Percentiles rank a stretch among this genome's conserved stretches.
phyloP scores from a whole-genome alignment of 1,140 invertebrate species.

The Pogonomyrmex californicus region DNA sequence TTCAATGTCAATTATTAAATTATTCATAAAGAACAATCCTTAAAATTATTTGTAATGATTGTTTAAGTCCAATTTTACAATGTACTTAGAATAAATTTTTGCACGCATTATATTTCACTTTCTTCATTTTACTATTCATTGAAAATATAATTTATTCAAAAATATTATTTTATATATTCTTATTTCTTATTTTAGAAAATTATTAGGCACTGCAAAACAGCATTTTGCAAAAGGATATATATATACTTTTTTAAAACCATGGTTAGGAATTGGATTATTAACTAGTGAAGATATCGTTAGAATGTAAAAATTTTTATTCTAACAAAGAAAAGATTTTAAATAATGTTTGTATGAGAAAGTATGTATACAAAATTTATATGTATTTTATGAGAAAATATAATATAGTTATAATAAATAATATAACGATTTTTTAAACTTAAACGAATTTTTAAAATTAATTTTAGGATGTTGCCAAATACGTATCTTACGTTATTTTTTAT shows the following conservation, averaged over 20 bases:
- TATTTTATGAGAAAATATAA: too few species aligned
- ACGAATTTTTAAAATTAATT: too few species aligned
- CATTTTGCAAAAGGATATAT: constrained; percentile 88
- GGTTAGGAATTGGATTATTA: neutral
- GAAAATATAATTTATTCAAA: too few species aligned
- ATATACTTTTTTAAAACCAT: neutral
- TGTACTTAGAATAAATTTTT: neutral
- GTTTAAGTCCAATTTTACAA: neutral
- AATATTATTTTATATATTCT: constrained; percentile 15
- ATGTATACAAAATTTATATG: too few species aligned
- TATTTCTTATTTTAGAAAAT: constrained; percentile 63
- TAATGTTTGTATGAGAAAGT: neutral
- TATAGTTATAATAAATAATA: too few species aligned
- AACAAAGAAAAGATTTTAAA: neutral
- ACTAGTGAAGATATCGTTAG: neutral
- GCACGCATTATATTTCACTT: neutral
- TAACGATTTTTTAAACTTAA: too few species aligned
- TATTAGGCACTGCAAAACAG: constrained; percentile 82
- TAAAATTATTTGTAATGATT: neutral
- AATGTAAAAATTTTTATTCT: neutral
- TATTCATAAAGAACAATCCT: neutral
- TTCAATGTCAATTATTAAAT: neutral
- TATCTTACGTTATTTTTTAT: too few species aligned
- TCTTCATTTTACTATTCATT: neutral
- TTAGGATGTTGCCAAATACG: too few species aligned